These are phyloP conservation scores for Eulithis testata DNA, from an alignment of 2,888 invertebrate species.

Conservation along the genomic window DNA sequence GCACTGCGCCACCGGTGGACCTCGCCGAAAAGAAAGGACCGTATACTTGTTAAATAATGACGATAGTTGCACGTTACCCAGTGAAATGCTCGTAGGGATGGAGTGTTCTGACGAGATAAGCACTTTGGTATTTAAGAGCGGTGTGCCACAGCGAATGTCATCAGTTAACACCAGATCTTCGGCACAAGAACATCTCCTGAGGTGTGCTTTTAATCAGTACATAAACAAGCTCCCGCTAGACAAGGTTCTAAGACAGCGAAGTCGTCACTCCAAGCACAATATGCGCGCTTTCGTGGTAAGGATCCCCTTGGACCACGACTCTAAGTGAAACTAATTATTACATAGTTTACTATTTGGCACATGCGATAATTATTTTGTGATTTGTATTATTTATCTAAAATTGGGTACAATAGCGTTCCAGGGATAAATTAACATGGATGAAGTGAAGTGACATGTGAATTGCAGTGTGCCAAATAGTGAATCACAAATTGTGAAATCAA, in stretches of 20 bases:
- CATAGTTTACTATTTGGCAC: conserved; percentile 61
- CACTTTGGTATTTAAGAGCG: conserved; percentile 82
- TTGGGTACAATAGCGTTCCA: conserved; percentile 45
- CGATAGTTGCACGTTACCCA: conserved; percentile 78
- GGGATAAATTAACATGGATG: conserved; percentile 43
- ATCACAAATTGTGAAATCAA: conserved; percentile 41
- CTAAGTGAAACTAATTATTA: conserved; percentile 28
- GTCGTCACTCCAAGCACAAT: conserved; percentile 64
- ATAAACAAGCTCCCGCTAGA: conserved; percentile 46
- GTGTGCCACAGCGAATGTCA: conserved; percentile 79
- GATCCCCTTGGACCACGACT: conserved; percentile 51
- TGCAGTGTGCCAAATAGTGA: conserved; percentile 62
- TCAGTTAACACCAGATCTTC: conserved; percentile 79
- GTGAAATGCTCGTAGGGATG: conserved; percentile 83
- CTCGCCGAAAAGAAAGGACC: conserved; percentile 82
- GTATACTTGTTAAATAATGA: conserved; percentile 80
- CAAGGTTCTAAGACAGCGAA: conserved; percentile 55
- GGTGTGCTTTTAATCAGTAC: conserved; percentile 61
- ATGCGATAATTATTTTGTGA: conserved; percentile 55
- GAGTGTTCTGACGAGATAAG: conserved; percentile 82
- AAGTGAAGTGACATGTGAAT: conserved; percentile 64
- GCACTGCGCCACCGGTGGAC: conserved; percentile 56
- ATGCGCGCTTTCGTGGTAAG: conserved; percentile 83
- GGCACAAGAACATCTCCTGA: conserved; percentile 76
- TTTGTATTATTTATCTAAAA: conserved; percentile 36